Conservation (phyloP, 1,140 invertebrate genomes). For the Aradophagus sp. region DNA sequence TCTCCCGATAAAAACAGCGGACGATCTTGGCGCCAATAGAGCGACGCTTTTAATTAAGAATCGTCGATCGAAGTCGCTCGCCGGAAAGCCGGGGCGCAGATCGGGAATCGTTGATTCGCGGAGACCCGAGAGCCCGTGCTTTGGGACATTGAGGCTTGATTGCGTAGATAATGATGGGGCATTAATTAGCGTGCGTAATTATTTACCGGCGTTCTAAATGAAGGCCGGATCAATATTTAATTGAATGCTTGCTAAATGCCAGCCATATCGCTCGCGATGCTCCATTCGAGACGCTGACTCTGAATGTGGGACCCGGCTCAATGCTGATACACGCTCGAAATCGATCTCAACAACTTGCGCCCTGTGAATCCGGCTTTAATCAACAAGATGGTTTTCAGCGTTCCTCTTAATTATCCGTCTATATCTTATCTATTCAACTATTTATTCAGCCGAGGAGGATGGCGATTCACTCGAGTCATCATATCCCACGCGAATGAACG, state of each 20-base stretch:
- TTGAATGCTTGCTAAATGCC: conserved; percentile 73
- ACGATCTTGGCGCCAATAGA: conserved; percentile 38
- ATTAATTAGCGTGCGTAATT: conserved; percentile 75
- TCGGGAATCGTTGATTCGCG: conserved; percentile 49
- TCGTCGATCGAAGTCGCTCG: conserved; percentile 35
- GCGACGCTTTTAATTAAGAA: conserved; percentile 52
- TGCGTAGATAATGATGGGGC: conserved; percentile 68
- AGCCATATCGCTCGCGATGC: conserved; percentile 67
- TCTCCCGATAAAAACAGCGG: conserved; percentile 22
- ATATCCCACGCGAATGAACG: too few species aligned
- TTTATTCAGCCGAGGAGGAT: conserved; percentile 14
- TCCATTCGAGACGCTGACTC: conserved; percentile 66
- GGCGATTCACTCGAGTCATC: too few species aligned
- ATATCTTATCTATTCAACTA: conserved; percentile 29
- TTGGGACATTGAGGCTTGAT: conserved; percentile 65
- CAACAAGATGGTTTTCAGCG: conserved; percentile 37
- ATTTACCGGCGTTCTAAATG: conserved; percentile 71
- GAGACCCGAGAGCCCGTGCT: conserved; percentile 41
- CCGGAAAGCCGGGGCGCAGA: too few species aligned
- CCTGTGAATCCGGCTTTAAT: conserved; percentile 38
- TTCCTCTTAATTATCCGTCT: conserved; percentile 40
- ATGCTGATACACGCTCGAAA: conserved; percentile 49
- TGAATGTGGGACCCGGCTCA: conserved; percentile 60
- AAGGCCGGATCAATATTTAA: conserved; percentile 74
- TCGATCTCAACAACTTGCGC: conserved; percentile 33